Percentiles rank a stretch among this genome's conserved stretches.
phyloP scores from a whole-genome alignment of 2,888 invertebrate genomes.

The Rambutsinella grinnellia region DNA sequence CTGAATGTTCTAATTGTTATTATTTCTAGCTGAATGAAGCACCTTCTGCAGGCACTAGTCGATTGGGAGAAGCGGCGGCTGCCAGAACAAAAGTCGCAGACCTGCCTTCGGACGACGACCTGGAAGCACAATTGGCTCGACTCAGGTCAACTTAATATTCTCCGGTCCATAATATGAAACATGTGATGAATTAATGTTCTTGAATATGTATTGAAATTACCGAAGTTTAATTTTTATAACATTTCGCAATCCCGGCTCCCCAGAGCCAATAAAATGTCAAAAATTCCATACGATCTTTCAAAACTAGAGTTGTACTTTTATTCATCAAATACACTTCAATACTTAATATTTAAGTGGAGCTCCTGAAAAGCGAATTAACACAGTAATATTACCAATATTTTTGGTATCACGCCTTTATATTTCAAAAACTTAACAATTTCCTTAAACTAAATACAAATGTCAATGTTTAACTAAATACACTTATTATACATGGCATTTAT shows the following conservation, averaged over 20 bases:
- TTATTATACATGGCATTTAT: too few relatives aligned
- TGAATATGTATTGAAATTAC: not conserved
- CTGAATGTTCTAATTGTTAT: not conserved
- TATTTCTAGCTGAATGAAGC: conserved; percentile 62
- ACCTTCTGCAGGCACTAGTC: conserved; percentile 76
- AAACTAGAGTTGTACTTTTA: not conserved
- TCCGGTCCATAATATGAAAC: too few relatives aligned
- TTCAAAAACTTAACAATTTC: too few relatives aligned
- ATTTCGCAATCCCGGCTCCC: too few relatives aligned
- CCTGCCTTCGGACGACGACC: conserved; percentile 77
- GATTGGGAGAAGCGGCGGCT: conserved; percentile 71
- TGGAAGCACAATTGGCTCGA: conserved; percentile 80
- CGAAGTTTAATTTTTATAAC: not conserved
- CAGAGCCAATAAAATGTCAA: too few relatives aligned
- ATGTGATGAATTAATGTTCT: not conserved
- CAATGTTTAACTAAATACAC: too few relatives aligned
- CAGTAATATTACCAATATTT: not conserved
- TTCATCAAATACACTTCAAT: not conserved
- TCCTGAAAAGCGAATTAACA: not conserved
- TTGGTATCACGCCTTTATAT: not conserved
- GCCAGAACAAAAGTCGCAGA: conserved; percentile 70
- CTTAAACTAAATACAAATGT: too few relatives aligned
- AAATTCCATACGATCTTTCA: too few relatives aligned
- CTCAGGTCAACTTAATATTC: conserved; percentile 68
- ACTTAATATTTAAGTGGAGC: not conserved